phyloP scores from a whole-genome alignment of 1,140 invertebrate species.

The Ceratina calcarata region DNA sequence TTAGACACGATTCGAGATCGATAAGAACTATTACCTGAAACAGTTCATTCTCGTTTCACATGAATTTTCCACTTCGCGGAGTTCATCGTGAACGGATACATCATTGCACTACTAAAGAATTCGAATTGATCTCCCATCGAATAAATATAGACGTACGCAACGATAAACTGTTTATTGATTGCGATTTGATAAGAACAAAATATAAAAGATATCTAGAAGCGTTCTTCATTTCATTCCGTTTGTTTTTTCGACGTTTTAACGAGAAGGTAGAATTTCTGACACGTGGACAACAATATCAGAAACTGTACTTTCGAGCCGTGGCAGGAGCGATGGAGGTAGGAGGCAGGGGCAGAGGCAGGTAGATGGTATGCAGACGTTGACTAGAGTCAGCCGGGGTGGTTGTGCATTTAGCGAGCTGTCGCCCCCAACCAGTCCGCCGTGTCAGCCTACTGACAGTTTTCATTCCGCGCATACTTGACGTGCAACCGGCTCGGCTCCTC shows the following conservation, averaged over 20 bases:
- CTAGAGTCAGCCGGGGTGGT: constrained; percentile 61
- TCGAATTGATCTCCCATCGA: too few species aligned
- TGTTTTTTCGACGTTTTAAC: constrained; percentile 9
- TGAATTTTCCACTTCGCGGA: too few species aligned
- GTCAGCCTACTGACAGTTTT: constrained; percentile 73
- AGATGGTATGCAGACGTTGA: constrained; percentile 65
- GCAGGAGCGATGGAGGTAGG: constrained; percentile 5
- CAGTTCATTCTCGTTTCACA: too few species aligned
- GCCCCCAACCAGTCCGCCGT: constrained; percentile 67
- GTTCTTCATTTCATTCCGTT: background rate
- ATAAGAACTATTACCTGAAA: too few species aligned
- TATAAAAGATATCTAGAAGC: too few species aligned
- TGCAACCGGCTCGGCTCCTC: constrained; percentile 57
- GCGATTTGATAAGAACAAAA: too few species aligned
- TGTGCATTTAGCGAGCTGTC: constrained; percentile 75
- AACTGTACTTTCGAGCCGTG: constrained; percentile 35
- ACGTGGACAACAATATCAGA: constrained; percentile 60
- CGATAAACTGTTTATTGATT: too few species aligned
- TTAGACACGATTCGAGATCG: background rate
- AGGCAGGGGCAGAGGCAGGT: constrained; percentile 36
- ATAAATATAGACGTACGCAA: background rate
- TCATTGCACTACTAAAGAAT: too few species aligned
- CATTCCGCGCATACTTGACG: constrained; percentile 72
- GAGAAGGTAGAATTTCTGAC: constrained; percentile 40
- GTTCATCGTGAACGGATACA: too few species aligned